phyloP scores from a whole-genome alignment of 2,888 invertebrate genomes.

The Eilema sororculum region DNA sequence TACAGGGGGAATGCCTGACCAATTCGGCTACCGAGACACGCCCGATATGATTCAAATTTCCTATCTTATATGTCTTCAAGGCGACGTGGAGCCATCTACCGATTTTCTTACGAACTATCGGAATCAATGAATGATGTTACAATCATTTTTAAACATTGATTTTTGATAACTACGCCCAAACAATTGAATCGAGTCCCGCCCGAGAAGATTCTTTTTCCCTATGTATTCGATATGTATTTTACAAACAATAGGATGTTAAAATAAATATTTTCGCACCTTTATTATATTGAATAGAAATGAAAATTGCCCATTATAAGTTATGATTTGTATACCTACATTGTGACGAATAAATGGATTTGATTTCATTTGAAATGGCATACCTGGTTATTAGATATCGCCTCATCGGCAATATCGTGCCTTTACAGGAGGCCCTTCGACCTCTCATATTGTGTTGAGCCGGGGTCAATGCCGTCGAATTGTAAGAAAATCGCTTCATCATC shows the following conservation, averaged over 20 bases:
- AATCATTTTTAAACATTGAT: no score
- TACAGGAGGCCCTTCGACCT: conserved; percentile 16
- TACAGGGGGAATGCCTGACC: no score
- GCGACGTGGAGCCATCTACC: no score
- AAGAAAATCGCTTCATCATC: conserved; percentile 38
- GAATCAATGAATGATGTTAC: no score
- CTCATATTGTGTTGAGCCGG: conserved; percentile 22
- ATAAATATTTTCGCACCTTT: not conserved
- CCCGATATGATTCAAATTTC: no score
- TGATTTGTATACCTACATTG: not conserved
- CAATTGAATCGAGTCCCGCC: no score
- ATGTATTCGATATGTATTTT: not conserved
- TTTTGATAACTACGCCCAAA: no score
- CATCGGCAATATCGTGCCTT: not conserved
- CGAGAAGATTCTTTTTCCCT: no score
- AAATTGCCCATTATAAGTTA: not conserved
- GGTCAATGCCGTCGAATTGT: conserved; percentile 36
- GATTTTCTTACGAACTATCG: no score
- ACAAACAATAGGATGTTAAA: not conserved
- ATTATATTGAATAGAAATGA: not conserved
- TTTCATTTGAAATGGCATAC: conserved; percentile 5
- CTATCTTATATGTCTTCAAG: no score
- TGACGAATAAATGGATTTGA: not conserved
- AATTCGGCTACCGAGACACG: no score
- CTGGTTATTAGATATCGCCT: conserved; percentile 6